Evolutionary conservation across 2,888 invertebrate genomes (phyloP).

Genomic region (Danaus chrysippus): DNA sequence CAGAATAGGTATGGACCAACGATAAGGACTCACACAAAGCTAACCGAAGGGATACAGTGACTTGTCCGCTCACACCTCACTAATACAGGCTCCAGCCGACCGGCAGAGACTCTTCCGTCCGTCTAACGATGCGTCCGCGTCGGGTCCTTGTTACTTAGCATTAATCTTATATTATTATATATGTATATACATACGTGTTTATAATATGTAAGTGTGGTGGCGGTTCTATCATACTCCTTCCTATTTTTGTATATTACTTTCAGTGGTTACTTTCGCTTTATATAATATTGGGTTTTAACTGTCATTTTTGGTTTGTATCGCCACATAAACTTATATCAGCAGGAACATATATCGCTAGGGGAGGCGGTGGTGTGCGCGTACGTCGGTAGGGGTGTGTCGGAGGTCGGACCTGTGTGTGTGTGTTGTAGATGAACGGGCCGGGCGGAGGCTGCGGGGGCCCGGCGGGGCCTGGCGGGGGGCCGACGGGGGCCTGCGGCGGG

Average conservation of each 20-base stretch:
- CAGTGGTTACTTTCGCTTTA: constrained; percentile 10
- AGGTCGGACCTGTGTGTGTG: constrained; percentile 42
- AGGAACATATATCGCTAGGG: background rate
- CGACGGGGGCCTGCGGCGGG: constrained; percentile 63
- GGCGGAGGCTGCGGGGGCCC: constrained; percentile 39
- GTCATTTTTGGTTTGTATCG: constrained; percentile 14
- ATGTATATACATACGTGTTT: constrained; percentile 10
- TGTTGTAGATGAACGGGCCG: constrained; percentile 82
- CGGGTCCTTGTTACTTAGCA: constrained; percentile 40
- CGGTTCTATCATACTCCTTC: constrained; percentile 19
- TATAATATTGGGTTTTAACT: constrained; percentile 16
- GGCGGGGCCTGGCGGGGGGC: constrained; percentile 72
- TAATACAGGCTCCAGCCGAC: constrained; percentile 32
- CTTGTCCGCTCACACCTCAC: constrained; percentile 33
- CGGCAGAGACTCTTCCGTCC: constrained; percentile 52
- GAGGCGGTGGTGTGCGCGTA: constrained; percentile 22
- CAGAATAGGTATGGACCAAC: constrained; percentile 45
- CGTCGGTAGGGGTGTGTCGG: constrained; percentile 29
- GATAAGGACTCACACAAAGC: constrained; percentile 33
- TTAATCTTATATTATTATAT: constrained; percentile 11
- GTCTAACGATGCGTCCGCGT: constrained; percentile 37
- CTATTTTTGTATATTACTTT: constrained; percentile 9
- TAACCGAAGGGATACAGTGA: constrained; percentile 34
- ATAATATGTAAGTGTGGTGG: constrained; percentile 20
- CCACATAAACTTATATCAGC: constrained; percentile 2